Evolutionary conservation across 2,888 invertebrate species (phyloP).

Genomic region (Drosophila picticornis): DNA sequence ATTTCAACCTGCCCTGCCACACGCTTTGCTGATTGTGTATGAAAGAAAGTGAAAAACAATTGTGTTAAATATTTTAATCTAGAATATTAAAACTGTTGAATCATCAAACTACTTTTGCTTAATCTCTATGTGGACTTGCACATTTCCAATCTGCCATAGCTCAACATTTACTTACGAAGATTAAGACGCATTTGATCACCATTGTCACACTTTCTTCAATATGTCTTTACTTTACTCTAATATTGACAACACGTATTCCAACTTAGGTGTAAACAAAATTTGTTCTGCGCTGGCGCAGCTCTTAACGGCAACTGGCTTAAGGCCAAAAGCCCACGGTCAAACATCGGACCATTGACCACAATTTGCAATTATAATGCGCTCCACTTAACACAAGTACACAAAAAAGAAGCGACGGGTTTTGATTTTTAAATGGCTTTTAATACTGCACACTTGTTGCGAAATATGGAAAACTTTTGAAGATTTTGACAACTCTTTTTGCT

Average conservation of each 20-base stretch:
- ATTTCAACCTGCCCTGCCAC: not conserved
- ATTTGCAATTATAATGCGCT: constrained; percentile 65
- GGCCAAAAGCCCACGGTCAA: constrained; percentile 23
- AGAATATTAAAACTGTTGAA: not conserved
- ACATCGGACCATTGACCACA: constrained; percentile 15
- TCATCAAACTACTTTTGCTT: not conserved
- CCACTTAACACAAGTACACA: constrained; percentile 13
- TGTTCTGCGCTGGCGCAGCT: constrained; percentile 47
- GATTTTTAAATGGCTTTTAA: constrained; percentile 45
- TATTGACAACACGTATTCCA: constrained; percentile 33
- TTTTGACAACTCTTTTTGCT: constrained; percentile 24
- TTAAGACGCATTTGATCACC: constrained; percentile 32
- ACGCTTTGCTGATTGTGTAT: not conserved
- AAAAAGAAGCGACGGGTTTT: constrained; percentile 21
- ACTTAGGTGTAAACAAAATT: not conserved
- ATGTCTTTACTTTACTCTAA: constrained; percentile 18
- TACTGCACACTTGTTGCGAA: constrained; percentile 37
- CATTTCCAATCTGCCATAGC: not conserved
- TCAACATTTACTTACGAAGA: constrained; percentile 49
- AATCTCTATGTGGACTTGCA: not conserved
- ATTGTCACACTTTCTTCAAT: constrained; percentile 20
- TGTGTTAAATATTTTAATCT: not conserved
- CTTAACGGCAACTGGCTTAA: constrained; percentile 42
- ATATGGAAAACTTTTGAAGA: constrained; percentile 7
- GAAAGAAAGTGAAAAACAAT: not conserved